Evolutionary conservation across 2,888 invertebrate species (phyloP).

Genomic region (Quadroppia sp.): DNA sequence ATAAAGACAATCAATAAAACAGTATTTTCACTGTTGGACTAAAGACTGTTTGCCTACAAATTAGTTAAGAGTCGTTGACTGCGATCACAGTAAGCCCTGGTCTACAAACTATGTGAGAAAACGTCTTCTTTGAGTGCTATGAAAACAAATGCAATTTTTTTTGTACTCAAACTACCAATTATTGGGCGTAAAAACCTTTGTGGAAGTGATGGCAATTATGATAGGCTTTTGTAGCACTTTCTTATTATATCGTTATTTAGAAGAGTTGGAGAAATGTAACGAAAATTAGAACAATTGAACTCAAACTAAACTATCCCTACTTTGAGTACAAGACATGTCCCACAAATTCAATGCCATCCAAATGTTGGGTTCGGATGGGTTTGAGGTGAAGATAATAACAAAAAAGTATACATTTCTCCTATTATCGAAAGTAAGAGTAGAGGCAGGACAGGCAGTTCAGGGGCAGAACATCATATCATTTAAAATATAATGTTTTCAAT

Average conservation of each 20-base stretch:
- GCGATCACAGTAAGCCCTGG: background rate
- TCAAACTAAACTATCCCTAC: too few species aligned
- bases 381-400: slow-evolving; percentile 25
- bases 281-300: background rate
- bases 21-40: too few species aligned
- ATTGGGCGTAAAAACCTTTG: slow-evolving; percentile 25
- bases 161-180: slow-evolving; percentile 9
- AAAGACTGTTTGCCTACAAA: slow-evolving; percentile 13
- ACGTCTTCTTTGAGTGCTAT: background rate
- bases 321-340: too few species aligned
- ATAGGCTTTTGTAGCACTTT: slow-evolving; percentile 14
- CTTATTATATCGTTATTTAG: background rate
- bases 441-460: background rate
- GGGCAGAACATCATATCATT: background rate
- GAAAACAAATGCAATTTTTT: background rate
- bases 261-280: too few species aligned
- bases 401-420: background rate
- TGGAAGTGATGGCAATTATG: slow-evolving; percentile 7
- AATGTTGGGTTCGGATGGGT: background rate
- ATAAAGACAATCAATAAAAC: slow-evolving; percentile 12
- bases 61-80: slow-evolving; percentile 25
- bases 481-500: slow-evolving; percentile 2
- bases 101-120: background rate
- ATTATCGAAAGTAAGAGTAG: background rate
- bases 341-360: slow-evolving; percentile 1